Evolutionary conservation across 2,113 vertebrate species (phyloP).

Genomic region (Clarias macrocephalus): DNA sequence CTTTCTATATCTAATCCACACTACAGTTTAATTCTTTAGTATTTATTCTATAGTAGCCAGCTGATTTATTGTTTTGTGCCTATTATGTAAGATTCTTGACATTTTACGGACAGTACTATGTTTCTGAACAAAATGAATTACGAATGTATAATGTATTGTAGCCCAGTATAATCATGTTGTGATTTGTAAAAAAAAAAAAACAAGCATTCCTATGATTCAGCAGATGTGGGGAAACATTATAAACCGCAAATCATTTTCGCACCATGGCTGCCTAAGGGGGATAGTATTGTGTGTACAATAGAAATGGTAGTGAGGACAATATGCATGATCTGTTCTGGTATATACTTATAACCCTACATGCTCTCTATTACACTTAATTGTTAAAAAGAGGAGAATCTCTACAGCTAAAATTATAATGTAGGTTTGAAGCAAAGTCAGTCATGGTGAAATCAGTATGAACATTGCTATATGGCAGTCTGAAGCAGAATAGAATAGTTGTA

Average conservation of each 20-base stretch:
- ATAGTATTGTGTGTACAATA: conserved; percentile 38
- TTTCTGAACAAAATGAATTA: conserved; percentile 38
- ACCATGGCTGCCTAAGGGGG: conserved; percentile 44
- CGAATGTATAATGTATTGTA: conserved; percentile 52
- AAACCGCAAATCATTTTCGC: conserved; percentile 34
- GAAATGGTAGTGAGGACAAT: conserved; percentile 41
- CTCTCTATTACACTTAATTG: conserved; percentile 12
- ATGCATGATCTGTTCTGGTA: conserved; percentile 41
- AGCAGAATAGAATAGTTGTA: conserved; percentile 26
- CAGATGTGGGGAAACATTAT: conserved; percentile 21
- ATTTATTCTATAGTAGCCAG: conserved; percentile 53
- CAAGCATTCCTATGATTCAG: conserved; percentile 43
- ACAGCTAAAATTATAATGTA: conserved; percentile 12
- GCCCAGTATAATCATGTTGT: conserved; percentile 48
- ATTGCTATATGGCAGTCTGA: conserved; percentile 21
- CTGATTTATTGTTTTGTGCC: conserved; percentile 46
- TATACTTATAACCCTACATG: conserved; percentile 2
- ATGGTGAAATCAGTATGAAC: background rate
- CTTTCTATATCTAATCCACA: conserved; percentile 34
- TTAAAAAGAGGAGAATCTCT: background rate
- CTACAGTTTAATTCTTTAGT: conserved; percentile 50
- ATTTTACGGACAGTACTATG: conserved; percentile 30
- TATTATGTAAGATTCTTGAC: conserved; percentile 33
- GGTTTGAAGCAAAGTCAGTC: conserved; percentile 1
- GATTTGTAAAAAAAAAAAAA: conserved; percentile 31